These are phyloP conservation scores for Hyposoter didymator DNA, from an alignment of 2,888 invertebrate genomes.

Conservation along the genomic window DNA sequence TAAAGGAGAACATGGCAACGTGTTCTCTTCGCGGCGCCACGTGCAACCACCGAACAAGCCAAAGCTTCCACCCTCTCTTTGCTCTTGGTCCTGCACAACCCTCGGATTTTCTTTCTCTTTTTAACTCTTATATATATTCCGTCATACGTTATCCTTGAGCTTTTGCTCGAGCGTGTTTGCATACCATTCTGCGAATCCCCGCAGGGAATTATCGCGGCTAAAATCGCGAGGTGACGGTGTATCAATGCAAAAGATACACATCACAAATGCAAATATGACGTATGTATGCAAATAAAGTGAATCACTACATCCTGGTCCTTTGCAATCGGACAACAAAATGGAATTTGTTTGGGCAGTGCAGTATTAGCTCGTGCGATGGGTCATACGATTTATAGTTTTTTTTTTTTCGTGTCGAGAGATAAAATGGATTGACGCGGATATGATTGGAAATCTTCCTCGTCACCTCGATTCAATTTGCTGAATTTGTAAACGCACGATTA, in stretches of 20 bases:
- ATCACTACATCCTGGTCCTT: constrained; percentile 2
- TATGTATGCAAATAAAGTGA: constrained; percentile 31
- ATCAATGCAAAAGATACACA: constrained; percentile 61
- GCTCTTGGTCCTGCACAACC: constrained; percentile 62
- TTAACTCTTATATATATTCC: constrained; percentile 30
- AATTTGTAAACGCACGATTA: constrained; percentile 21
- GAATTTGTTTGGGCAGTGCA: not conserved
- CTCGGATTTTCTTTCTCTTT: constrained; percentile 26
- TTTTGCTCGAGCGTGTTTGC: constrained; percentile 72
- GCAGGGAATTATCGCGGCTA: constrained; percentile 71
- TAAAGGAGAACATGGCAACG: constrained; percentile 30
- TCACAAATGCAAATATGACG: constrained; percentile 44
- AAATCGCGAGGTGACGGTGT: constrained; percentile 74
- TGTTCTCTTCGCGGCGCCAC: constrained; percentile 46
- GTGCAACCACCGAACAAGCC: constrained; percentile 65
- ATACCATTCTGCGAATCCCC: constrained; percentile 74
- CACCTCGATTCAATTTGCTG: not conserved
- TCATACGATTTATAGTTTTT: not conserved
- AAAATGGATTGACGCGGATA: not conserved
- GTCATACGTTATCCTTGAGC: constrained; percentile 14
- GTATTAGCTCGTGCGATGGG: not conserved
- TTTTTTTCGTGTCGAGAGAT: not conserved
- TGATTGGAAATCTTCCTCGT: not conserved
- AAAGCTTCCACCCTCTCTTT: constrained; percentile 60
- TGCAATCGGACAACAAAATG: constrained; percentile 6